These are phyloP conservation scores for Acrobeloides nanus DNA, from an alignment of 2,888 invertebrate genomes.

Conservation along the genomic window DNA sequence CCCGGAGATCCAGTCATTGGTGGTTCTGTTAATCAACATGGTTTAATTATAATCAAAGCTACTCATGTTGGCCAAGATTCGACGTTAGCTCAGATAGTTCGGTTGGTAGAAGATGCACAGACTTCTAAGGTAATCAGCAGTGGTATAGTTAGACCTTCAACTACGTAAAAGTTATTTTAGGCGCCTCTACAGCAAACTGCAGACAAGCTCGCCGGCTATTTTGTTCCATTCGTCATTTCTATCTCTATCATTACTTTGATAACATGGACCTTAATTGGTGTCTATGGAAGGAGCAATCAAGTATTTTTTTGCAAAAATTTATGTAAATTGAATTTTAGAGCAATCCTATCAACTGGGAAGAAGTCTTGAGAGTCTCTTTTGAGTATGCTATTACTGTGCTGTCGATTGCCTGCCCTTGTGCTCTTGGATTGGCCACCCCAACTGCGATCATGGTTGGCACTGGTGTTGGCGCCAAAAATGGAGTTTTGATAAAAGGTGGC, in stretches of 20 bases:
- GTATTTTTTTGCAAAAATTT: no score
- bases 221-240: slow-evolving; percentile 83
- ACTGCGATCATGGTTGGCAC: slow-evolving; percentile 94
- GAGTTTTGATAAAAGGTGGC: slow-evolving; percentile 93
- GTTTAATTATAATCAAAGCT: slow-evolving; percentile 76
- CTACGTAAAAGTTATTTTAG: no score
- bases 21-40: slow-evolving; percentile 91
- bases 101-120: slow-evolving; percentile 94
- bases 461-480: slow-evolving; percentile 88
- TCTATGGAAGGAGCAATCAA: no score
- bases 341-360: slow-evolving; percentile 21
- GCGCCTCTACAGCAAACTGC: slow-evolving; percentile 96
- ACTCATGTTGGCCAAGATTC: slow-evolving; percentile 94
- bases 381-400: slow-evolving; percentile 93
- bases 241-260: slow-evolving; percentile 76
- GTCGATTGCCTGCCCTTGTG: slow-evolving; percentile 96
- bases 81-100: slow-evolving; percentile 86
- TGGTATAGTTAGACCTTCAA: no score
- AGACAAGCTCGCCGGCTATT: slow-evolving; percentile 92
- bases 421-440: slow-evolving; percentile 92
- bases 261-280: slow-evolving; percentile 78
- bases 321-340: not conserved
- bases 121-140: no score
- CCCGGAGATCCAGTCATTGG: slow-evolving; percentile 73
- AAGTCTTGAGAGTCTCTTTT: slow-evolving; percentile 70